Percentiles rank a stretch among this genome's conserved stretches.
Conservation (phyloP, 64 coral and sea anemone genomes). For the Porites lutea region DNA sequence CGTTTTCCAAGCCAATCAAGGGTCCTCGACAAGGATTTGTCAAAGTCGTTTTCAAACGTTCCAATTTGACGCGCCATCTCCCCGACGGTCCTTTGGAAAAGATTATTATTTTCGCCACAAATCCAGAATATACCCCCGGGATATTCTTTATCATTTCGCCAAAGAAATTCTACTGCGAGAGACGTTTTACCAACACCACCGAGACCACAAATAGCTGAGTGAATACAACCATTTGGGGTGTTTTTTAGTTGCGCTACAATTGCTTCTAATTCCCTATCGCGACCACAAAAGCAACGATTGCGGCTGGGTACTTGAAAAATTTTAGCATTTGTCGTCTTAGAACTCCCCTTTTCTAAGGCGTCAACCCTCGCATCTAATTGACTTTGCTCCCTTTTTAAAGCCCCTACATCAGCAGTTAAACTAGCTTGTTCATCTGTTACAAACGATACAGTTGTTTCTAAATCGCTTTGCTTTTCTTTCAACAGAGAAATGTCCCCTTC, state of each 20-base stretch:
- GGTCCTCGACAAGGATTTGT: constrained; percentile 24
- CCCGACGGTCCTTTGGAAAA: constrained; percentile 53
- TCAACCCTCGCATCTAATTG: constrained; percentile 34
- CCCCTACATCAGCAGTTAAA: background rate
- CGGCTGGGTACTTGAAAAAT: constrained; percentile 79
- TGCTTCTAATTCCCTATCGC: constrained; percentile 46
- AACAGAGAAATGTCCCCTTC: background rate
- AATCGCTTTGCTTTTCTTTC: background rate
- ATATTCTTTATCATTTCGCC: constrained; percentile 40
- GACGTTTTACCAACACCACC: constrained; percentile 85
- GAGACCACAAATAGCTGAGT: constrained; percentile 67
- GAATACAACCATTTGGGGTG: background rate
- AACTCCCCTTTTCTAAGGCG: constrained; percentile 20
- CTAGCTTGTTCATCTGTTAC: background rate
- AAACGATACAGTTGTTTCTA: background rate
- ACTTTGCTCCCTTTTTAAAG: constrained; percentile 30
- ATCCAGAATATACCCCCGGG: constrained; percentile 56
- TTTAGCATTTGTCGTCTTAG: background rate
- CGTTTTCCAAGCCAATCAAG: constrained; percentile 59
- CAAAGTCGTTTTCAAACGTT: background rate
- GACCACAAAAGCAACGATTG: constrained; percentile 72
- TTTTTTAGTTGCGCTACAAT: constrained; percentile 25
- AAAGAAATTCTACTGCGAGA: constrained; percentile 72
- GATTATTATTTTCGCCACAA: constrained; percentile 45
- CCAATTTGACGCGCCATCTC: constrained; percentile 68